Base-by-base conservation (phyloP, 2,888 invertebrate species). In the Listrodromus nycthemerus region DNA sequence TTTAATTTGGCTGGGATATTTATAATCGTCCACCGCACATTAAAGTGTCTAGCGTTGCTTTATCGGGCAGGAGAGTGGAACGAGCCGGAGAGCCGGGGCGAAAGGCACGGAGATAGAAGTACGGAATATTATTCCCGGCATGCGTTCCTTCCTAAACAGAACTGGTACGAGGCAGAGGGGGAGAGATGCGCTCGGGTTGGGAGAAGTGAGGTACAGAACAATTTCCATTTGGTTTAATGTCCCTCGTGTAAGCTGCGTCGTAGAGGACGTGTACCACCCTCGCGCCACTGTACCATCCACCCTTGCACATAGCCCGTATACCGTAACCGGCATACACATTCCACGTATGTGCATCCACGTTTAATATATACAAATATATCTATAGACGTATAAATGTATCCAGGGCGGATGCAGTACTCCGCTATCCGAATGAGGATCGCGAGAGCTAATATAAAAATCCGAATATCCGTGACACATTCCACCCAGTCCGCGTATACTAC, bases 1-100 rank as follows among this genome's bases (percentile, higher is more conserved):
- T 86, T 86, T 86, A 85, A 86, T 86, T 86, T 86, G 79, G 86
- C 85, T 55, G 52, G 80, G 65, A 80, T 81, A 85, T 85, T 85
- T 86, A 84, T 86, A 85, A 84, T 84, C 82, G 85, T 45, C 67
- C 67, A 50, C 52, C 19, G 63, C 70, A 71, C 65, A 84, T 81
- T 86, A 86, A 84, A 86, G 83, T 67, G 80, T 80, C 82, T 71
- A 61, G 80, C 65, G 83, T 19, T 80, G 78, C 58, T 86, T 86
- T 85, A 81, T 85, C 70, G 79, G 74, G 65, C 33, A 75, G 45
- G 41, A 19, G 27, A 19, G 61, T 19, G 41, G 58, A 33, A 63
- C 66, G 58, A 58, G 80, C 19, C 30, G 65, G 37, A 16, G 69
- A 76, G 50, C 50, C 41, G 41, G 3, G 13, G 63, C 70, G 74